A percentile compares a stretch with the other conserved stretches of the same genome.
Evolutionary conservation across 2,113 vertebrate species (phyloP).

Genomic region (Tetrao urogallus): DNA sequence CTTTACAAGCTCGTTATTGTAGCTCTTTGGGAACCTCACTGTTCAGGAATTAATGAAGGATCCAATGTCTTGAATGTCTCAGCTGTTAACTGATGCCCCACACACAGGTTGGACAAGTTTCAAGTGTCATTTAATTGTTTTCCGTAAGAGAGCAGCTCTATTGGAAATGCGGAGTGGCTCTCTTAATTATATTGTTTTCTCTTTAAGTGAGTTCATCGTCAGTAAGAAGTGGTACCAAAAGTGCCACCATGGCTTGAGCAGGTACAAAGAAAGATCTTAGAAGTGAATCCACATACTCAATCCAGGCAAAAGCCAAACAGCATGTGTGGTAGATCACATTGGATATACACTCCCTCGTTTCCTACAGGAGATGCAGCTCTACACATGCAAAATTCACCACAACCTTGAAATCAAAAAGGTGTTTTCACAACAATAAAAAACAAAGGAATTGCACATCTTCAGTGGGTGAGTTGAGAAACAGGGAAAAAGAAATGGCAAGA

Average conservation of each 20-base stretch:
- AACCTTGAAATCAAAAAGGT: neutral
- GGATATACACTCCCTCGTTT: rapidly evolving
- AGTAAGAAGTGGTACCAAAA: neutral
- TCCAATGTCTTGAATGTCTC: neutral
- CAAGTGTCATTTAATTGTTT: neutral
- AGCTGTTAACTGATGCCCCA: neutral
- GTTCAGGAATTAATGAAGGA: neutral
- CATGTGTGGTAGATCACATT: rapidly evolving
- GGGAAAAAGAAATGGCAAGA: neutral
- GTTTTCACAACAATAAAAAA: neutral
- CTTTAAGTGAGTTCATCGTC: neutral
- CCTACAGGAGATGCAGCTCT: rapidly evolving
- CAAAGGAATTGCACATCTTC: neutral
- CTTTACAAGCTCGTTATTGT: neutral
- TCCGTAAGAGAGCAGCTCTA: neutral
- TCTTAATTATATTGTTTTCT: neutral
- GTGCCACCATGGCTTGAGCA: neutral
- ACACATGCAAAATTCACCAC: rapidly evolving
- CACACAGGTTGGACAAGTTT: neutral
- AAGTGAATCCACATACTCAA: rapidly evolving
- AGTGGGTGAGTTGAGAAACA: neutral
- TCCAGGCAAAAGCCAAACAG: rapidly evolving
- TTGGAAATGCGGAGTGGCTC: neutral
- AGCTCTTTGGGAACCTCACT: neutral
- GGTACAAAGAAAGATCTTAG: neutral